These are phyloP conservation scores for Sebastes hopkinsi DNA, from an alignment of 2,797 vertebrate species.

Conservation along the genomic window DNA sequence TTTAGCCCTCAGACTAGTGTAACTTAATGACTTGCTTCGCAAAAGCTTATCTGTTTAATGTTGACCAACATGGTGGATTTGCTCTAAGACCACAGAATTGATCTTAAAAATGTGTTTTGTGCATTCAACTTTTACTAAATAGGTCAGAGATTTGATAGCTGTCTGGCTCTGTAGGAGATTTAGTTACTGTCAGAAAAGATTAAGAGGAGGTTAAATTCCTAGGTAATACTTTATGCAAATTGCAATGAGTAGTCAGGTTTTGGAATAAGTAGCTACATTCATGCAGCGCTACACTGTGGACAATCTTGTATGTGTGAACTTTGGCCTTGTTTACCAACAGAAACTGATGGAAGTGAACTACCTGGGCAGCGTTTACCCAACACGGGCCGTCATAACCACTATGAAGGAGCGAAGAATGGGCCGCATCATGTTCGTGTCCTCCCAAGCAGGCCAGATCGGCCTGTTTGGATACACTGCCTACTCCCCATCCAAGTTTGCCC, in stretches of 20 bases:
- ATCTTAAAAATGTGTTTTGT: not conserved
- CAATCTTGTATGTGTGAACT: not conserved
- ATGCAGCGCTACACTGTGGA: not conserved
- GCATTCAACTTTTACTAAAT: not conserved
- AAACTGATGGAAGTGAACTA: slow-evolving; percentile 97
- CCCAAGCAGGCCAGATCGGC: slow-evolving; percentile 95
- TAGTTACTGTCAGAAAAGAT: not conserved
- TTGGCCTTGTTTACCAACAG: slow-evolving; percentile 67
- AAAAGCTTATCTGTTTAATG: not conserved
- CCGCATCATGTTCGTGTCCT: slow-evolving; percentile 95
- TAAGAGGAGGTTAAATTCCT: not conserved
- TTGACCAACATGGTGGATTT: not conserved
- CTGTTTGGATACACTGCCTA: slow-evolving; percentile 96
- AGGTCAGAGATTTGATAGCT: not conserved
- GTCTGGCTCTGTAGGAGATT: not conserved
- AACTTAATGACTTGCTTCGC: not conserved
- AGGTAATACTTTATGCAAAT: not conserved
- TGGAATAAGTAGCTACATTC: not conserved
- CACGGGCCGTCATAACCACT: slow-evolving; percentile 91
- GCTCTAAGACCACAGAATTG: not conserved
- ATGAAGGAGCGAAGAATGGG: slow-evolving; percentile 99
- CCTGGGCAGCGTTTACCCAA: slow-evolving; percentile 96
- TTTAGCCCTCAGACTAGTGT: not conserved
- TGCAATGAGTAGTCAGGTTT: not conserved
- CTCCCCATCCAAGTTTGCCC: slow-evolving; percentile 95